Conservation (phyloP, 2,888 invertebrate species). For the Acanthopleura granulata region DNA sequence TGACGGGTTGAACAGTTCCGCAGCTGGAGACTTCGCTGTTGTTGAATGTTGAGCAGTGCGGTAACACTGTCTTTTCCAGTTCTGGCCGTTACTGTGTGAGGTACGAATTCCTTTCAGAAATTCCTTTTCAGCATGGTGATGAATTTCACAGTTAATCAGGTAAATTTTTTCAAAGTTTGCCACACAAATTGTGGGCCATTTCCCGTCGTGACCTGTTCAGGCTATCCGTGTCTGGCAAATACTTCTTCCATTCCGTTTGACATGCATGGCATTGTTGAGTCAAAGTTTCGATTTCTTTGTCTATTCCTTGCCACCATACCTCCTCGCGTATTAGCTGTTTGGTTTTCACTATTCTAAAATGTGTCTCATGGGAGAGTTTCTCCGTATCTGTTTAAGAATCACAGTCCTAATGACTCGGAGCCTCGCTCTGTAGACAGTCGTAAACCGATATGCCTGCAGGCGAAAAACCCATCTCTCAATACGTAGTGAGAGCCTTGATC, state of each 20-base stretch:
- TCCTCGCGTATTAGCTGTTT: background rate
- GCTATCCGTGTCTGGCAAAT: background rate
- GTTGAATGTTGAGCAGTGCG: too few relatives aligned
- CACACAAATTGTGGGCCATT: conserved; percentile 1
- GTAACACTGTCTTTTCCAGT: too few relatives aligned
- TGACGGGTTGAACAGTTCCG: too few relatives aligned
- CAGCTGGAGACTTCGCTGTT: too few relatives aligned
- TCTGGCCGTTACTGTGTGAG: too few relatives aligned
- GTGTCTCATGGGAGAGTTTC: background rate
- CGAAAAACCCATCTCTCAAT: conserved; percentile 4
- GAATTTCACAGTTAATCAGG: too few relatives aligned
- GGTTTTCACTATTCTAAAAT: background rate
- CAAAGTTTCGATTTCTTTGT: background rate
- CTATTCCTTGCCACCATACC: background rate
- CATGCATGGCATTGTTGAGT: background rate
- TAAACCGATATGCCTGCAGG: background rate
- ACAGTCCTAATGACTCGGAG: background rate
- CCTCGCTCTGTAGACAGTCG: background rate
- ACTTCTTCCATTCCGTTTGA: background rate
- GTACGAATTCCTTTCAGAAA: too few relatives aligned
- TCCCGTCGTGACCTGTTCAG: background rate
- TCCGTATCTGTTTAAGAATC: background rate
- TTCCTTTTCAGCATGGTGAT: too few relatives aligned
- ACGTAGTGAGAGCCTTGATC: background rate
- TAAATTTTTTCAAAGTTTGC: too few relatives aligned